These are phyloP conservation scores for Rotaria socialis DNA, from an alignment of 2,888 invertebrate genomes.

Conservation along the genomic window DNA sequence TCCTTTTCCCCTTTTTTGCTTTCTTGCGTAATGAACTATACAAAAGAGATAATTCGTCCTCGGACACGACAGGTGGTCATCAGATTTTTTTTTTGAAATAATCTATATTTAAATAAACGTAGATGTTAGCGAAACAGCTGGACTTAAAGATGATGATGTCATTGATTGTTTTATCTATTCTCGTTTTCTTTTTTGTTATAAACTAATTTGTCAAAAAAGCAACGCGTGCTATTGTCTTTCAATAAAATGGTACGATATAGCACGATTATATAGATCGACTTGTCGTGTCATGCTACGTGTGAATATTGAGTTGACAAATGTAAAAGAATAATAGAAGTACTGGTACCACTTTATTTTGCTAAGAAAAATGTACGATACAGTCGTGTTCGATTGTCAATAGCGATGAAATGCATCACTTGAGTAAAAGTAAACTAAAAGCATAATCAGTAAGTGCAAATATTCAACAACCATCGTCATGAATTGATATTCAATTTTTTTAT, in stretches of 20 bases:
- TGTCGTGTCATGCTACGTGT: background rate
- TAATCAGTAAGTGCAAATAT: background rate
- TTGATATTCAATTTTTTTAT: background rate
- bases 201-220: background rate
- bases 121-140: background rate
- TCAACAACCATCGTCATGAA: background rate
- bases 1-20: background rate
- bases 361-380: background rate
- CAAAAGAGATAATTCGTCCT: background rate
- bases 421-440: background rate
- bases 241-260: no score
- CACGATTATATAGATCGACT: no score
- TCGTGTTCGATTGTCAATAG: background rate
- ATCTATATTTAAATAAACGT: background rate
- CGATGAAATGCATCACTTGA: constrained; percentile 2
- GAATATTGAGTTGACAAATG: background rate
- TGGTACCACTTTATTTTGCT: background rate
- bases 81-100: background rate
- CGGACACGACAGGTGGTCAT: constrained; percentile 14
- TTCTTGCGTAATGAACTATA: background rate
- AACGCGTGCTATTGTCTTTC: no score
- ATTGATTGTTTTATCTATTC: background rate
- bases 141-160: background rate
- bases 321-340: background rate
- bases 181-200: background rate